Evolutionary conservation across 1,140 invertebrate species (phyloP).

Genomic region (Mamestra configurata): DNA sequence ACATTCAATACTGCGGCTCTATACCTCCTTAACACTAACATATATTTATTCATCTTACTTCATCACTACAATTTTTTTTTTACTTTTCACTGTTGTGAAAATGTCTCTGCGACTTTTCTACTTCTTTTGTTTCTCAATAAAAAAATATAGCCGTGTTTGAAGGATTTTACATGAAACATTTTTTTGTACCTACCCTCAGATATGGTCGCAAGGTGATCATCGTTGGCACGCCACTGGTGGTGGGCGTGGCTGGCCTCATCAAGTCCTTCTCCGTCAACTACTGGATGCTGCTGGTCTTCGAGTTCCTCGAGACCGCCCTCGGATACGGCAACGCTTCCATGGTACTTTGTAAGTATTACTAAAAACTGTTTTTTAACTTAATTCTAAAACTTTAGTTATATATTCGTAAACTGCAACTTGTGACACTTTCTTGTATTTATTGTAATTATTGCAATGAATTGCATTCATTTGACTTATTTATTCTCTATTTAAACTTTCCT

Average conservation of each 20-base stretch:
- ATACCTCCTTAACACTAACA: too few species aligned
- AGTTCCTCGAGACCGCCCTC: slow-evolving; percentile 88
- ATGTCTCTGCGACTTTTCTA: too few species aligned
- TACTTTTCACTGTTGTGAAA: too few species aligned
- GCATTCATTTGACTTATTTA: not conserved
- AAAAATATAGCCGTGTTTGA: too few species aligned
- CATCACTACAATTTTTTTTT: too few species aligned
- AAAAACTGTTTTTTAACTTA: slow-evolving; percentile 46
- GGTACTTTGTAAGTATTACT: slow-evolving; percentile 87
- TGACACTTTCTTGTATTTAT: not conserved
- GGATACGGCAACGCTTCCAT: slow-evolving; percentile 88
- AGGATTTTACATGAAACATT: too few species aligned
- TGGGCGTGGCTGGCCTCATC: slow-evolving; percentile 86
- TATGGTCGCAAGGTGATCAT: slow-evolving; percentile 85
- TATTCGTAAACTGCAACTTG: too few species aligned
- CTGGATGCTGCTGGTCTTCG: slow-evolving; percentile 88
- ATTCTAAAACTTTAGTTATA: not conserved
- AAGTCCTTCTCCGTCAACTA: slow-evolving; percentile 89
- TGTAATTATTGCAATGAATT: not conserved
- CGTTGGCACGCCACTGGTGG: slow-evolving; percentile 78
- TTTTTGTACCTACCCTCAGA: slow-evolving; percentile 85
- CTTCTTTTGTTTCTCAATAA: too few species aligned
- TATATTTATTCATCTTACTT: too few species aligned
- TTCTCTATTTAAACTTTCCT: slow-evolving; percentile 14
- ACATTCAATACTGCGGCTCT: too few species aligned